These are phyloP conservation scores for Daphoenositta chrysoptera DNA, from an alignment of 2,113 vertebrate genomes.

Conservation along the genomic window DNA sequence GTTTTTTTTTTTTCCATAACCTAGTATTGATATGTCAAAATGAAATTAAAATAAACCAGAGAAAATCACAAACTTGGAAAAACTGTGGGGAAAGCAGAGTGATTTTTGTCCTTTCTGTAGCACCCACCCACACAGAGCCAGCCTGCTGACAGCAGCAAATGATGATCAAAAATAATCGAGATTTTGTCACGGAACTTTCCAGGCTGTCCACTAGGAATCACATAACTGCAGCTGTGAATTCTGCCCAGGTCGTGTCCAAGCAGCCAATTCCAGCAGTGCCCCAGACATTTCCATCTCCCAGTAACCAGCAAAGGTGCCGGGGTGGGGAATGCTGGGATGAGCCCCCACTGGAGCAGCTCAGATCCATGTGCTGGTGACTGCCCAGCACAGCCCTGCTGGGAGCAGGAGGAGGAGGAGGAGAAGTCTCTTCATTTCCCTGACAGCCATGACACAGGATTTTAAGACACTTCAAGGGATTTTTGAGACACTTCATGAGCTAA, in stretches of 20 bases:
- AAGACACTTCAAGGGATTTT: background rate
- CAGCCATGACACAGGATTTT: background rate
- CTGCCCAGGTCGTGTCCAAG: background rate
- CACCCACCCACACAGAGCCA: background rate
- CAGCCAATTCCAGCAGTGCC: background rate
- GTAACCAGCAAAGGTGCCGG: too few species aligned
- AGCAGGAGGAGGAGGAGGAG: background rate
- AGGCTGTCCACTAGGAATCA: background rate
- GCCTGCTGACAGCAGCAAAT: background rate
- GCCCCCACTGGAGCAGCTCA: background rate
- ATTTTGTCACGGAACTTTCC: background rate
- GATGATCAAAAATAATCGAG: background rate
- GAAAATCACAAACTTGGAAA: background rate
- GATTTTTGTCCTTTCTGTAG: background rate
- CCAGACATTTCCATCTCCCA: background rate
- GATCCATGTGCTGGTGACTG: rapidly evolving
- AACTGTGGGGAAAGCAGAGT: background rate
- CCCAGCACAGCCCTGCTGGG: background rate
- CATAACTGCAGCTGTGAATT: rapidly evolving
- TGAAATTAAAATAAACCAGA: background rate
- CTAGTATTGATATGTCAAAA: background rate
- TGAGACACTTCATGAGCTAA: background rate
- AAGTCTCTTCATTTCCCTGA: background rate
- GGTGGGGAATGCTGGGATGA: background rate
- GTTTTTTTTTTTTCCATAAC: background rate